These are phyloP conservation scores for Physocephala rufipes DNA, from an alignment of 2,888 invertebrate genomes.

Conservation along the genomic window DNA sequence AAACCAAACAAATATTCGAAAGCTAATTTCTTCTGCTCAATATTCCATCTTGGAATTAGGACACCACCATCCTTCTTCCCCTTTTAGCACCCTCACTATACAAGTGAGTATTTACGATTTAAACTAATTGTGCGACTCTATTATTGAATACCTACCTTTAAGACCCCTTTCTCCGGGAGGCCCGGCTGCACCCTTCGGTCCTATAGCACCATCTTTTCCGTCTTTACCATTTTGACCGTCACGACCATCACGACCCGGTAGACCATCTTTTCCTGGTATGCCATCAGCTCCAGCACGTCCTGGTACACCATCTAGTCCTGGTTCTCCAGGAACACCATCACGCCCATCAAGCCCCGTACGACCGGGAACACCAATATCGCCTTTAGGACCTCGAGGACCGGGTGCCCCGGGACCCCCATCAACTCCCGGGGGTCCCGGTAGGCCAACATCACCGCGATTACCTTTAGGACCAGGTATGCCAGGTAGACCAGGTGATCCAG, in stretches of 20 bases:
- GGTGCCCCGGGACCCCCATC: constrained; percentile 62
- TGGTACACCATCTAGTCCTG: constrained; percentile 82
- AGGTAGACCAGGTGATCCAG: constrained; percentile 62
- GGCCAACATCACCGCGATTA: constrained; percentile 74
- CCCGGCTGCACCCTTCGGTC: constrained; percentile 75
- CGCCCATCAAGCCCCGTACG: constrained; percentile 83
- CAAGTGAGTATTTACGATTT: too few species aligned
- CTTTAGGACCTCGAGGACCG: constrained; percentile 64
- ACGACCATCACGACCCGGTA: constrained; percentile 70
- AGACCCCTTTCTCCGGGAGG: constrained; percentile 79
- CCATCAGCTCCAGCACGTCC: constrained; percentile 89
- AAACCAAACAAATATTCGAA: too few species aligned
- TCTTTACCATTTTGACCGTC: constrained; percentile 72
- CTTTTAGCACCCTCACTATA: too few species aligned
- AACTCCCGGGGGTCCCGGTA: constrained; percentile 72
- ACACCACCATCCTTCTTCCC: too few species aligned
- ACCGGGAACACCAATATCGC: constrained; percentile 73
- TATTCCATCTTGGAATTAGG: too few species aligned
- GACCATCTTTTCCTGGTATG: constrained; percentile 78
- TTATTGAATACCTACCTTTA: constrained; percentile 67
- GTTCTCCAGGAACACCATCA: constrained; percentile 90
- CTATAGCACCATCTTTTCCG: constrained; percentile 71
- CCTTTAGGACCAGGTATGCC: constrained; percentile 79
- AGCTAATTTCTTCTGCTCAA: too few species aligned
- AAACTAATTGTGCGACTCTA: not conserved